Evolutionary conservation across 2,113 vertebrate genomes (phyloP), one percentile per base, ranked within the genome.

Genomic region (Corvus hawaiiensis): DNA sequence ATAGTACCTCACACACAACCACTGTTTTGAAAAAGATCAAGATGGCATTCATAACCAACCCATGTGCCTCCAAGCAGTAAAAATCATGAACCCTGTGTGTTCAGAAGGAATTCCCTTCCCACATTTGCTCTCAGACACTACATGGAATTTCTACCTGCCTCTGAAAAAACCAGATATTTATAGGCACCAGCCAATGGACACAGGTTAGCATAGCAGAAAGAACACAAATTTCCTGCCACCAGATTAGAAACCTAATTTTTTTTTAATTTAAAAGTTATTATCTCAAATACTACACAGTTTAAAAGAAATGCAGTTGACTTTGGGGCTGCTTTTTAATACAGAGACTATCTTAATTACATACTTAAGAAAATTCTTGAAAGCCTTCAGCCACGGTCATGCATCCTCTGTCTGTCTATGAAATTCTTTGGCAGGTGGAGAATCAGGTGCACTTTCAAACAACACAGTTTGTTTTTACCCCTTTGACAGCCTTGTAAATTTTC

Each of bases 301-400:
- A 59, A 74, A 51, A 89, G 48, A 68, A 90, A 91, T 10, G 28
- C 43, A 81, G 13, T 49, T 84, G 82, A 91, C 64, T 90, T 74
- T 64, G 32, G 26, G 39, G 43, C 9, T 81, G 28, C 56, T 90
- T 79, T 92, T 92, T 88, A 88, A 90, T 49, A 86, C 13, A 69
- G 49, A 92, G 69, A 64, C 37, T 55, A 12, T 55, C 19, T 27
- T 75, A 89, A 90, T 76, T 85, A 61, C 28, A 55, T 56, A 75
- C 39, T 30, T 49, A 91, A 75, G 64, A 87, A 95, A 79, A 94
- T 82, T 82, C 86, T 89, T 62, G 69, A 74, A 92, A 95, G 58
- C 64, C 32, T 91, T 89, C 74, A 72, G 46, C 63, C 71, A 52
- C 15, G n/a, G 39, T 49, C 79, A 48, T 10, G 18, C 52, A 88